Evolutionary conservation across 2,797 vertebrate genomes (phyloP).

Genomic region (Myripristis murdjan): DNA sequence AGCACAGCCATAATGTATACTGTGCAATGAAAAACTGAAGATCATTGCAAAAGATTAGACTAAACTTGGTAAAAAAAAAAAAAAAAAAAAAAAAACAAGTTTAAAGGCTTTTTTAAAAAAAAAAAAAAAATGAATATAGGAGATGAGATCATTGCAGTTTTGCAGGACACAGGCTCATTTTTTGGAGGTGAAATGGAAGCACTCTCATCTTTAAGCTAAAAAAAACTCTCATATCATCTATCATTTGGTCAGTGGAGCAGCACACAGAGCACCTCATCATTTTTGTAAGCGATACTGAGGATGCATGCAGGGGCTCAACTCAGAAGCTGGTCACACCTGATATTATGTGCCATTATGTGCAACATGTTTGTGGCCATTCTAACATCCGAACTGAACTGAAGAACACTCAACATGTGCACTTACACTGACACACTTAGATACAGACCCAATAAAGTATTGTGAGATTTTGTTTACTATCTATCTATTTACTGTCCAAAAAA

Average conservation of each 20-base stretch:
- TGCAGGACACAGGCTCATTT: constrained; percentile 5
- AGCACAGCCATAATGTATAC: no score
- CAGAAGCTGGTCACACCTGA: neutral
- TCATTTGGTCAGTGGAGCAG: constrained; percentile 23
- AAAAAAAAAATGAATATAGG: constrained; percentile 29
- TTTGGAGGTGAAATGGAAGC: neutral
- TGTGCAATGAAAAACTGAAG: neutral
- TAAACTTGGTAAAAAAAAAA: no score
- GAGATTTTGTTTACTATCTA: no score
- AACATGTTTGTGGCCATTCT: neutral
- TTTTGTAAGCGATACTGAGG: constrained; percentile 13
- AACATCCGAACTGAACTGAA: neutral
- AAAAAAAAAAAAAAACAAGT: no score
- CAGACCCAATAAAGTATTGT: no score
- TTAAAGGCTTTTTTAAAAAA: constrained; percentile 12
- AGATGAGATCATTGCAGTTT: constrained; percentile 1
- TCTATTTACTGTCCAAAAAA: no score
- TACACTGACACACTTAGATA: neutral
- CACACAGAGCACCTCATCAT: constrained; percentile 28
- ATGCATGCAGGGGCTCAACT: constrained; percentile 17
- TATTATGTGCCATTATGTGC: constrained; percentile 1
- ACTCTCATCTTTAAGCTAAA: constrained; percentile 1
- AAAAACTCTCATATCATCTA: constrained; percentile 22
- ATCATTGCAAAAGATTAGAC: neutral
- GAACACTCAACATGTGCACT: neutral